phyloP scores from a whole-genome alignment of 2,113 vertebrate species.

The Rhynchopsitta pachyrhyncha region DNA sequence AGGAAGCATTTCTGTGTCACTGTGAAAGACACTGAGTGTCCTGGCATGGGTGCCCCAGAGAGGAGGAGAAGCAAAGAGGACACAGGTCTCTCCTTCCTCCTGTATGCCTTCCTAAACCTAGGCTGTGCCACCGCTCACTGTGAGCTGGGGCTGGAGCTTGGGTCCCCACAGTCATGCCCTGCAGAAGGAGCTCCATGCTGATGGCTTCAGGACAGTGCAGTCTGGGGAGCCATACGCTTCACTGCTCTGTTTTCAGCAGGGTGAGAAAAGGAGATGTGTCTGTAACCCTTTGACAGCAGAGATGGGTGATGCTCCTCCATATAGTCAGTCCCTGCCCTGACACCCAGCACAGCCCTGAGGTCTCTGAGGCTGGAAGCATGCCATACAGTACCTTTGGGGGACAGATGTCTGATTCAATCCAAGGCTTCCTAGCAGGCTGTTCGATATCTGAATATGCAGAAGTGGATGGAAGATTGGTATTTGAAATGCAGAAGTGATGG shows the following conservation, averaged over 20 bases:
- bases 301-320: background rate
- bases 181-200: background rate
- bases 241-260: background rate
- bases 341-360: background rate
- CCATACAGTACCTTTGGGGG: background rate
- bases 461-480: background rate
- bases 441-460: background rate
- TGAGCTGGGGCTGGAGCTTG: background rate
- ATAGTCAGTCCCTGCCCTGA: background rate
- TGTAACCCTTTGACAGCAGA: background rate
- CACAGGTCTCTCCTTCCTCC: background rate
- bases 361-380: background rate
- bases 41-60: fast-evolving
- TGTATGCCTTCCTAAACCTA: background rate
- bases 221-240: fast-evolving
- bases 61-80: background rate
- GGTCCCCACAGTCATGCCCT: background rate
- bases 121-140: background rate
- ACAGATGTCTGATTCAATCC: background rate
- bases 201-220: background rate
- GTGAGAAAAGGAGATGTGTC: background rate
- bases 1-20: background rate
- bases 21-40: background rate
- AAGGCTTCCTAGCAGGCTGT: background rate
- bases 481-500: background rate